Evolutionary conservation across 2,113 vertebrate genomes (phyloP), one percentile per base, ranked within the genome.

Genomic region (Sceloporus tristichus): DNA sequence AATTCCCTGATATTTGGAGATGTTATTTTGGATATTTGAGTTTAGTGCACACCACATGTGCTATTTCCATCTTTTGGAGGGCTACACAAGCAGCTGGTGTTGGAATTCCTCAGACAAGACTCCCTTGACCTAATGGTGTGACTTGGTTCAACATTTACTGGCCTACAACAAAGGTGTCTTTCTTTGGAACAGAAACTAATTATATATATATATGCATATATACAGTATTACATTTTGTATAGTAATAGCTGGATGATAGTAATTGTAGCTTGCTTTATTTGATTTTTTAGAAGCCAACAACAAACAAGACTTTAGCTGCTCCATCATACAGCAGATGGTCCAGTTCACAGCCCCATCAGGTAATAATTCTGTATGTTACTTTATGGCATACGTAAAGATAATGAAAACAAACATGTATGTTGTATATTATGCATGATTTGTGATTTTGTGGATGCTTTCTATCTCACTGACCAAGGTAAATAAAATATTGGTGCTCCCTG

Each of bases 261-360:
- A 56, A 71, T 90, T 87, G 0, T 23, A 7, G 59, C 59, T 88
- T 9, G 93, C 90, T 18, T 71, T 27, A 94, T 89, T 94, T 93
- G 88, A 95, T 95, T 85, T 77, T 65, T 38, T 21, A 98, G 97
- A 97, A 96, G 93, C 59, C 93, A 71, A 88, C 94, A 90, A 91
- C 91, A 95, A 96, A 89, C 96, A 97, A 97, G 96, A 95, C 96
- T 87, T 95, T 96, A 92, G 95, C 95, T 95, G 95, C 93, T 94
- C 94, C 96, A 95, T 97, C 97, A 92, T 97, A 95, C 91, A 97
- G 97, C 98, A 98, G 98, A 98, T 98, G 98, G 98, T 97, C 97
- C 92, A 95, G 96, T 92, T 96, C 97, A 91, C 97, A 97, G 96
- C 96, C 95, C 25, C 97, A 97, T 96, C 98, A 98, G 98, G 98